phyloP scores from a whole-genome alignment of 2,113 vertebrate species.

The Apaloderma vittatum region DNA sequence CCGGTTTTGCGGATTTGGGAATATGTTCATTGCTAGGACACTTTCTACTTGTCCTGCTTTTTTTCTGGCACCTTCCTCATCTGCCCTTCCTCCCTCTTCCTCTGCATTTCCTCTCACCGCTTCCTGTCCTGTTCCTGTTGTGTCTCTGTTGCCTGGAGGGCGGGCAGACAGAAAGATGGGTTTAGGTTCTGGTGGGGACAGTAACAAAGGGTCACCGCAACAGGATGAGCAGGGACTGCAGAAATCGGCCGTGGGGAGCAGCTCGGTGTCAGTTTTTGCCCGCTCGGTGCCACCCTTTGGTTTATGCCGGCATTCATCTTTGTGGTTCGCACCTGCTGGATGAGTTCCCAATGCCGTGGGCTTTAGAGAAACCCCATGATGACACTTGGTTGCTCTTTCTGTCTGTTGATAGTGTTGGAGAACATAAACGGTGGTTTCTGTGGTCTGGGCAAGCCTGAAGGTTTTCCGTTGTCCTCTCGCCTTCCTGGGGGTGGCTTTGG shows the following conservation, averaged over 20 bases:
- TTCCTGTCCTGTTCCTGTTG: fast-evolving
- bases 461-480: fast-evolving
- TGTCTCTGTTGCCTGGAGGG: background rate
- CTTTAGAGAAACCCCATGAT: background rate
- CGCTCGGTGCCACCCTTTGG: background rate
- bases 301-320: background rate
- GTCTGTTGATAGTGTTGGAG: background rate
- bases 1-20: background rate
- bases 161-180: background rate
- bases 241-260: fast-evolving
- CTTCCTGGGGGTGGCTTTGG: fast-evolving
- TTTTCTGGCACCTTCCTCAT: background rate
- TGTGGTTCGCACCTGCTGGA: fast-evolving
- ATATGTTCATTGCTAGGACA: background rate
- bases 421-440: background rate
- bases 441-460: background rate
- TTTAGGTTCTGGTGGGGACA: background rate
- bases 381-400: background rate
- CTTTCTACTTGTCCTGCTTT: background rate
- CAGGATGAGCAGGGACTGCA: background rate
- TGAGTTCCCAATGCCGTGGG: background rate
- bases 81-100: background rate
- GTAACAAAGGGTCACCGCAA: fast-evolving
- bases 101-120: fast-evolving
- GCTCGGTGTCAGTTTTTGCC: too few relatives aligned